phyloP scores from a whole-genome alignment of 2,888 invertebrate species.

The Tigriopus californicus region DNA sequence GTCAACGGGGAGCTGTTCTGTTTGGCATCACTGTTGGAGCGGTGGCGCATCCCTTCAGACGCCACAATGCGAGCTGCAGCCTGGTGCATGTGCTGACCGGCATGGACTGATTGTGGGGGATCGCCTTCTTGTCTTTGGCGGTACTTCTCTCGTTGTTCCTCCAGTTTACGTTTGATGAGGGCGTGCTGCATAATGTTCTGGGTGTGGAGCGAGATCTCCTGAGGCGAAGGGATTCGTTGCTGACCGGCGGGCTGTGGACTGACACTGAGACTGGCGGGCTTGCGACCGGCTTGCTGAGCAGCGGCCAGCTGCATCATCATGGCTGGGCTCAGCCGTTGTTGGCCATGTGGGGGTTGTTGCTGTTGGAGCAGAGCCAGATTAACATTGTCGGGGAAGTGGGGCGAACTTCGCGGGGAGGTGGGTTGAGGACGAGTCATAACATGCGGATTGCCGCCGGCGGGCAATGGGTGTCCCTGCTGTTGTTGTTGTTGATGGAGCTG shows the following conservation, averaged over 20 bases:
- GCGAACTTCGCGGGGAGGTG: background rate
- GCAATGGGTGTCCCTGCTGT: too few relatives aligned
- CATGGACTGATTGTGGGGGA: background rate
- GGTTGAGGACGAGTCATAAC: background rate
- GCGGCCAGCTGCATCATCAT: constrained; percentile 11
- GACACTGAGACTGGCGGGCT: constrained; percentile 40
- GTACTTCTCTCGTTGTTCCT: constrained; percentile 67
- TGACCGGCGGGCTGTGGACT: background rate
- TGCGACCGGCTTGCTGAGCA: constrained; percentile 33
- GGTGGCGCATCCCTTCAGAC: background rate
- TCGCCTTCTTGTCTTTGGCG: constrained; percentile 50
- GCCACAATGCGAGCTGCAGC: background rate
- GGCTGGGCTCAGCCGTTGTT: background rate
- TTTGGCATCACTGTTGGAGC: constrained; percentile 20
- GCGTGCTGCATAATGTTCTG: constrained; percentile 71
- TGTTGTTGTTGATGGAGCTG: too few relatives aligned
- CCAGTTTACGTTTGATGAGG: constrained; percentile 66
- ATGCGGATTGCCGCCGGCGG: background rate
- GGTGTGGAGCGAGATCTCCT: constrained; percentile 62
- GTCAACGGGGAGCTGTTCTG: constrained; percentile 40
- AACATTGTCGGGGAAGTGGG: background rate
- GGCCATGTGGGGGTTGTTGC: background rate
- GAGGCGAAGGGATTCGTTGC: constrained; percentile 23
- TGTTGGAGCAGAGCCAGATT: background rate
- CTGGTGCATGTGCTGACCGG: constrained; percentile 6